These are phyloP conservation scores for Calypte anna DNA, from an alignment of 2,113 vertebrate species.

Conservation along the genomic window DNA sequence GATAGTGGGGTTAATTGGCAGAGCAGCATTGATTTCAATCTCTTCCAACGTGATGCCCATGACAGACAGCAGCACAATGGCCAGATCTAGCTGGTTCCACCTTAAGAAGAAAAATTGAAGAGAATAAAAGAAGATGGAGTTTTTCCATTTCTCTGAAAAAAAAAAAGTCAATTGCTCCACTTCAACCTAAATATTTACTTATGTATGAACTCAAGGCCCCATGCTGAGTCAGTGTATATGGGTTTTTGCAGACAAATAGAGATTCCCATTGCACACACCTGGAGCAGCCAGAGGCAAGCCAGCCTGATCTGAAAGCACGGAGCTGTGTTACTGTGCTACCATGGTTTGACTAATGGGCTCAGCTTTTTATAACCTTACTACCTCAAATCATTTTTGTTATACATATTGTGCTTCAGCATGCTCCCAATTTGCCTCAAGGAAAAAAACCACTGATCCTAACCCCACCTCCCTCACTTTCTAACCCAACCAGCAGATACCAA, in stretches of 20 bases:
- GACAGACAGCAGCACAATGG: conserved; percentile 93
- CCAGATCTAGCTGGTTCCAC: conserved; percentile 97
- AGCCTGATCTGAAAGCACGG: conserved; percentile 23
- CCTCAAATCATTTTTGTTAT: neutral
- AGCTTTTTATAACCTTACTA: neutral
- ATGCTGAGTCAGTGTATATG: conserved; percentile 1
- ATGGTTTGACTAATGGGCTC: conserved; percentile 52
- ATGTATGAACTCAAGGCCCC: neutral
- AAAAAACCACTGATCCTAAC: neutral
- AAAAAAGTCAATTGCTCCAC: neutral
- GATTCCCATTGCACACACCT: conserved; percentile 8
- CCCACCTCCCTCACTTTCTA: neutral
- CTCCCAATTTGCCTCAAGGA: conserved; percentile 25
- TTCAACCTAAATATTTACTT: conserved; percentile 19
- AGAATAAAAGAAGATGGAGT: neutral
- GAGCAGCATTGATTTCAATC: conserved; percentile 94
- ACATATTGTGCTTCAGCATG: conserved; percentile 6
- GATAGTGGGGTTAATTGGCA: conserved; percentile 98
- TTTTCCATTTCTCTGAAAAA: neutral
- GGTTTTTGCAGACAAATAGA: conserved; percentile 37
- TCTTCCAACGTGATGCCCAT: conserved; percentile 97
- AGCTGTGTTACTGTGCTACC: conserved; percentile 42
- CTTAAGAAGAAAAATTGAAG: conserved; percentile 68
- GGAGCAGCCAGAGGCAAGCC: conserved; percentile 56
- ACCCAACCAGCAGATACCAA: neutral